Conservation (phyloP, 2,113 vertebrate genomes). For the Boulengerochromis microlepis region DNA sequence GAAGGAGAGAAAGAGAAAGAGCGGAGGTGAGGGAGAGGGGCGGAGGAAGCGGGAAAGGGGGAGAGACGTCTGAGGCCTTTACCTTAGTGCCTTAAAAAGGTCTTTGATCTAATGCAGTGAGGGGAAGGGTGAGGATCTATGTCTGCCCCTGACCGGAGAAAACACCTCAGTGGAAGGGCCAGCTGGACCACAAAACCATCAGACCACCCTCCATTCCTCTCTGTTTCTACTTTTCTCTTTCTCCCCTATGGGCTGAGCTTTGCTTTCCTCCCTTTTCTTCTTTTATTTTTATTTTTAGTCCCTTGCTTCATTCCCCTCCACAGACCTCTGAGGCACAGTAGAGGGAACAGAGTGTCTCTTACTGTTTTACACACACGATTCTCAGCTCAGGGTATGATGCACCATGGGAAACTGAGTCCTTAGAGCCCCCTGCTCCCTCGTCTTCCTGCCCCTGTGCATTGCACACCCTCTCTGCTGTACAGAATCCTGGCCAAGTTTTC, state of each 20-base stretch:
- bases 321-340: conserved; percentile 39
- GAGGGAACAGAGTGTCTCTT: conserved; percentile 39
- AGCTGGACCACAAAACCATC: conserved; percentile 1
- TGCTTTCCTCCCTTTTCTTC: conserved; percentile 10
- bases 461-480: conserved; percentile 68
- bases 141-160: conserved; percentile 4
- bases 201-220: conserved; percentile 37
- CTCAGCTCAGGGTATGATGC: conserved; percentile 61
- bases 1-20: conserved; percentile 72
- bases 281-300: conserved; percentile 28
- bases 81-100: not conserved
- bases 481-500: conserved; percentile 74
- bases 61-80: conserved; percentile 64
- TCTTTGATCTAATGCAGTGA: conserved; percentile 14
- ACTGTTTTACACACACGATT: conserved; percentile 52
- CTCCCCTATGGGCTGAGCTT: conserved; percentile 60
- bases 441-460: conserved; percentile 54
- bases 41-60: conserved; percentile 67
- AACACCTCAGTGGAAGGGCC: conserved; percentile 36
- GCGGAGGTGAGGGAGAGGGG: conserved; percentile 64
- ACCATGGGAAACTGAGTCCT: conserved; percentile 57
- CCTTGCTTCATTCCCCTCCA: conserved; percentile 45
- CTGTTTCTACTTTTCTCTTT: conserved; percentile 69
- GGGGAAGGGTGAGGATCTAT: conserved; percentile 28
- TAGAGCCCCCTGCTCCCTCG: conserved; percentile 11